phyloP scores from a whole-genome alignment of 2,797 vertebrate genomes.

The Myripristis murdjan region DNA sequence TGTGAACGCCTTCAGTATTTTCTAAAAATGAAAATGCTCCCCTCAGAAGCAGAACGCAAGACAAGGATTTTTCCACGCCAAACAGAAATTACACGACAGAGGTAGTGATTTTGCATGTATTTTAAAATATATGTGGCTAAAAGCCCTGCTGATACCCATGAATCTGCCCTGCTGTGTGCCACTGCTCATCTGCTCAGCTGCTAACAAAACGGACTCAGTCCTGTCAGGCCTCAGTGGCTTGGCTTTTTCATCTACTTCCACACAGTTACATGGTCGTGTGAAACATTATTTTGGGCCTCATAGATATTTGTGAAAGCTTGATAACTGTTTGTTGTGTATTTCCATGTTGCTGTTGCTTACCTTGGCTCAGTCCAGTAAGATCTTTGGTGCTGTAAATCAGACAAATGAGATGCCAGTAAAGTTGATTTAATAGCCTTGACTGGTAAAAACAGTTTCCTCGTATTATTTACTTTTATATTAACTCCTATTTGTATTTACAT shows the following conservation, averaged over 20 bases:
- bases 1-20: too few relatives aligned
- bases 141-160: too few relatives aligned
- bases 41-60: too few relatives aligned
- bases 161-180: constrained; percentile 51
- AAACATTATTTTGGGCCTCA: neutral
- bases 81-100: constrained; percentile 5
- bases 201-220: too few relatives aligned
- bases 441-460: constrained; percentile 39
- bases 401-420: constrained; percentile 50
- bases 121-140: constrained; percentile 3
- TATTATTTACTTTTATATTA: constrained; percentile 62
- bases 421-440: constrained; percentile 18
- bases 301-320: neutral
- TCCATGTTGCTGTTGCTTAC: neutral
- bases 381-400: constrained; percentile 55
- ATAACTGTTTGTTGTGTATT: neutral
- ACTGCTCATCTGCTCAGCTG: constrained; percentile 13
- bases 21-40: neutral
- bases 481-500: constrained; percentile 44
- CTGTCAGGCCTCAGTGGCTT: neutral
- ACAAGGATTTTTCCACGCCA: neutral
- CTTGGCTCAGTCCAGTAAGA: neutral
- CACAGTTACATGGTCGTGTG: neutral
- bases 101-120: neutral
- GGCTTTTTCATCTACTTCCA: neutral